These are phyloP conservation scores for Salarias fasciatus DNA, from an alignment of 2,797 vertebrate genomes.

Conservation along the genomic window DNA sequence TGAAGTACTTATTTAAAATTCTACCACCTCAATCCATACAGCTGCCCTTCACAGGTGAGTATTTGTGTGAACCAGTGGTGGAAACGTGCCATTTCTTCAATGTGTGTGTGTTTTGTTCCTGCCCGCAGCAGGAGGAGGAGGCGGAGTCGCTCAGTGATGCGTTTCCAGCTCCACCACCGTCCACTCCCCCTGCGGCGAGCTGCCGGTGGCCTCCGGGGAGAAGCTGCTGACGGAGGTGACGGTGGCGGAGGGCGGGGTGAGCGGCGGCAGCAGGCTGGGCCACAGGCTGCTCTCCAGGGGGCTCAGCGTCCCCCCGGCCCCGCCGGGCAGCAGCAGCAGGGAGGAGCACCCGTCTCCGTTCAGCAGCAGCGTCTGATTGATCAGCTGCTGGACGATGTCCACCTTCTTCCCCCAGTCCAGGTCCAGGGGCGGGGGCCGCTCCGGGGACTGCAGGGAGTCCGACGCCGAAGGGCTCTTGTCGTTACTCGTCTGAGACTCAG, in stretches of 20 bases:
- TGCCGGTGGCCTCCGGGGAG: slow-evolving; percentile 88
- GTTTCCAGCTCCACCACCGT: slow-evolving; percentile 95
- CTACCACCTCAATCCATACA: no score
- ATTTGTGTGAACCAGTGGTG: no score
- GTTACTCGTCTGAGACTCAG: not conserved
- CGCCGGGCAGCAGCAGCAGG: slow-evolving; percentile 76
- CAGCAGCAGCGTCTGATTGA: slow-evolving; percentile 89
- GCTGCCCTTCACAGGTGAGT: no score
- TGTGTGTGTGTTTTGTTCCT: no score
- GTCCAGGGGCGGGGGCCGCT: slow-evolving; percentile 70
- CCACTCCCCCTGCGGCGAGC: slow-evolving; percentile 92
- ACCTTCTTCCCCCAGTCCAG: slow-evolving; percentile 86
- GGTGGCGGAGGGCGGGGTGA: slow-evolving; percentile 90
- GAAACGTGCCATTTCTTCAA: no score
- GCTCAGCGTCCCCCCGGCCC: slow-evolving; percentile 81
- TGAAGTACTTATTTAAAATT: no score
- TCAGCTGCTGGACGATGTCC: slow-evolving; percentile 92
- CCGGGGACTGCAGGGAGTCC: slow-evolving; percentile 42
- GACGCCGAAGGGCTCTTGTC: slow-evolving; percentile 24
- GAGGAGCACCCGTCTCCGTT: slow-evolving; percentile 81
- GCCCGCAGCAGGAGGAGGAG: no score
- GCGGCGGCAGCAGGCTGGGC: slow-evolving; percentile 88
- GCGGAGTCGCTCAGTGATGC: slow-evolving; percentile 82
- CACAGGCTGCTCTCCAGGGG: slow-evolving; percentile 91
- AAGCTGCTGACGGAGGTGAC: slow-evolving; percentile 94